Percentiles rank a stretch among this genome's conserved stretches.
These are phyloP conservation scores for Ophiothrix spiculata DNA, from an alignment of 35 echinoderm and acorn worm species.

Conservation along the genomic window DNA sequence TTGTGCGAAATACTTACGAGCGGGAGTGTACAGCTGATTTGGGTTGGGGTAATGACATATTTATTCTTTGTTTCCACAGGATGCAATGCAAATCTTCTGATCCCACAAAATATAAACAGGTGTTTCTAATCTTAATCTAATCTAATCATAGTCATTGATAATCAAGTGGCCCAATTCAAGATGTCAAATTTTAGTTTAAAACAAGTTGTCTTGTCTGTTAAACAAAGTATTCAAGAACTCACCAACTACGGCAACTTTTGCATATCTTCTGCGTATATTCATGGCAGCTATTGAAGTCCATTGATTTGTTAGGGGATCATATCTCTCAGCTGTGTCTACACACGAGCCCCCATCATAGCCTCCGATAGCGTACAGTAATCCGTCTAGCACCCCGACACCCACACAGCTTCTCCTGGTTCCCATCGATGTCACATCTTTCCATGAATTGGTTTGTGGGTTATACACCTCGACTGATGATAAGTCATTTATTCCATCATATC, in stretches of 20 bases:
- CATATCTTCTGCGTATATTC: constrained; percentile 89
- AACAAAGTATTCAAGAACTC: no score
- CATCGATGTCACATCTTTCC: constrained; percentile 68
- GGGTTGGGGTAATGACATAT: no score
- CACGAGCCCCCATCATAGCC: constrained; percentile 98
- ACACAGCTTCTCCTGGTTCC: constrained; percentile 90
- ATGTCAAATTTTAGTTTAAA: no score
- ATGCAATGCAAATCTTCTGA: no score
- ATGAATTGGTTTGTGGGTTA: constrained; percentile 75
- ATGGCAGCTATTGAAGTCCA: constrained; percentile 91
- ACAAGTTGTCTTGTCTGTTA: no score
- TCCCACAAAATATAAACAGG: no score
- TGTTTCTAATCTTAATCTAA: no score
- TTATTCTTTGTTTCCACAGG: no score
- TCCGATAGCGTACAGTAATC: constrained; percentile 83
- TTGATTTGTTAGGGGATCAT: constrained; percentile 88
- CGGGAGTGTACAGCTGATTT: no score
- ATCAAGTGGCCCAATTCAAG: no score
- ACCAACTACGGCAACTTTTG: constrained; percentile 84
- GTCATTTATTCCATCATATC: constrained; percentile 91
- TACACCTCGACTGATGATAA: constrained; percentile 75
- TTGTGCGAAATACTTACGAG: no score
- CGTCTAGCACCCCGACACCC: constrained; percentile 71
- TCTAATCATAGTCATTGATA: no score
- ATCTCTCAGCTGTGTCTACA: constrained; percentile 82